Conservation (phyloP, 2,113 vertebrate genomes). For the Glareola pratincola region DNA sequence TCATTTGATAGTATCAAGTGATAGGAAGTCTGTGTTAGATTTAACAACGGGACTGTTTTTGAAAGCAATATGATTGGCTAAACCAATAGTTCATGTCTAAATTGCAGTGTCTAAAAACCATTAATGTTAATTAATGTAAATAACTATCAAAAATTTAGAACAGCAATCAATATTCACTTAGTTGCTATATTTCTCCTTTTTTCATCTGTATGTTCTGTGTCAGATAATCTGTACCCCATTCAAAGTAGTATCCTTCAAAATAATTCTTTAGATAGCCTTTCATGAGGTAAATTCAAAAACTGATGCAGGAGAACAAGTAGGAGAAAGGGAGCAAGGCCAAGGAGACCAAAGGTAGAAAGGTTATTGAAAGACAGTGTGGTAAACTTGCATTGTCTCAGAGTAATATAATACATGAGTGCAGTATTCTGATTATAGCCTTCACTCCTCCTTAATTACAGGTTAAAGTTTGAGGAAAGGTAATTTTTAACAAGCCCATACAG, state of each 20-base stretch:
- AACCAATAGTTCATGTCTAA: neutral
- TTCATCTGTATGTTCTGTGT: neutral
- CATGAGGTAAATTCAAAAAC: neutral
- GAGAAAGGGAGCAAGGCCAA: neutral
- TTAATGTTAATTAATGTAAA: neutral
- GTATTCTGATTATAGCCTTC: neutral
- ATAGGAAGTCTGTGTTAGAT: neutral
- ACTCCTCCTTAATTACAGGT: neutral
- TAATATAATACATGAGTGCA: neutral
- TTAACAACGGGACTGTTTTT: neutral
- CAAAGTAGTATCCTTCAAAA: neutral
- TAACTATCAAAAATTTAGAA: neutral
- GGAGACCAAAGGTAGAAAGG: neutral
- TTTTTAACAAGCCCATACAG: neutral
- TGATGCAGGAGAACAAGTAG: neutral
- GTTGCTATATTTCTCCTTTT: neutral
- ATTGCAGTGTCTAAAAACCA: neutral
- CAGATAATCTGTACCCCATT: neutral
- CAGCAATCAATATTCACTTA: neutral
- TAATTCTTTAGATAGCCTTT: neutral
- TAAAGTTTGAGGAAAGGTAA: neutral
- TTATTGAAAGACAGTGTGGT: neutral
- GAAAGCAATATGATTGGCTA: neutral
- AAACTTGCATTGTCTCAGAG: neutral
- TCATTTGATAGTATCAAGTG: neutral